These are phyloP conservation scores for Gnathochromis pfefferi DNA, from an alignment of 2,113 vertebrate species.

Conservation along the genomic window DNA sequence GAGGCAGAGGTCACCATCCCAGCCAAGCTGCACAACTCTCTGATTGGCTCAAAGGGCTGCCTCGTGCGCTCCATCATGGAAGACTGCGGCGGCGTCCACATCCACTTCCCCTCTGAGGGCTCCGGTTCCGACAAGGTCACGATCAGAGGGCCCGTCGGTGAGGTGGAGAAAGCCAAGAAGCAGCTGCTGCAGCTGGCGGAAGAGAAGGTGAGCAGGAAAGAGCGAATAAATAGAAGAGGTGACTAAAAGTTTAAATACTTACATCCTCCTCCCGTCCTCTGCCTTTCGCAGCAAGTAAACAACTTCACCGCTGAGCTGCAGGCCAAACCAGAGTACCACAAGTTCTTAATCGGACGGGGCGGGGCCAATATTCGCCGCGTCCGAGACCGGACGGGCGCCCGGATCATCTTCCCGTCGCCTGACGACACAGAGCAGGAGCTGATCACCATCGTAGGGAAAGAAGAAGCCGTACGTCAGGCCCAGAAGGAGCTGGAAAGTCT, in stretches of 20 bases:
- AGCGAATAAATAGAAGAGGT: background rate
- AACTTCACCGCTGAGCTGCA: constrained; percentile 72
- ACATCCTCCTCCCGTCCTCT: background rate
- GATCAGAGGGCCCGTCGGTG: constrained; percentile 68
- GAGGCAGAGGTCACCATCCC: constrained; percentile 77
- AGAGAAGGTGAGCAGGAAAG: constrained; percentile 66
- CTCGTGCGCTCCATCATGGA: constrained; percentile 81
- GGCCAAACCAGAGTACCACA: constrained; percentile 77
- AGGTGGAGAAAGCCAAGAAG: constrained; percentile 75
- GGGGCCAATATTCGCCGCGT: constrained; percentile 75
- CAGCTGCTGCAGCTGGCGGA: constrained; percentile 77
- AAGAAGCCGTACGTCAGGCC: constrained; percentile 70
- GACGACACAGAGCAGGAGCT: constrained; percentile 73
- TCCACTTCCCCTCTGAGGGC: constrained; percentile 76
- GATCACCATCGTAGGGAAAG: constrained; percentile 76
- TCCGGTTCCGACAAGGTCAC: constrained; percentile 74
- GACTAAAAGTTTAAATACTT: background rate
- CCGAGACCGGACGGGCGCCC: constrained; percentile 69
- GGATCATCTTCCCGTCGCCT: constrained; percentile 72
- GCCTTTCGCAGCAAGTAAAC: constrained; percentile 71
- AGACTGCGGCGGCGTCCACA: constrained; percentile 79
- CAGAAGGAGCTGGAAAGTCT: constrained; percentile 74
- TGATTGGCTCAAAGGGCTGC: constrained; percentile 79
- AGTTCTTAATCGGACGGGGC: constrained; percentile 74
- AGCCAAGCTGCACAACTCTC: constrained; percentile 77